Evolutionary conservation across 2,888 invertebrate species (phyloP).

Genomic region (Lasiommata megera): DNA sequence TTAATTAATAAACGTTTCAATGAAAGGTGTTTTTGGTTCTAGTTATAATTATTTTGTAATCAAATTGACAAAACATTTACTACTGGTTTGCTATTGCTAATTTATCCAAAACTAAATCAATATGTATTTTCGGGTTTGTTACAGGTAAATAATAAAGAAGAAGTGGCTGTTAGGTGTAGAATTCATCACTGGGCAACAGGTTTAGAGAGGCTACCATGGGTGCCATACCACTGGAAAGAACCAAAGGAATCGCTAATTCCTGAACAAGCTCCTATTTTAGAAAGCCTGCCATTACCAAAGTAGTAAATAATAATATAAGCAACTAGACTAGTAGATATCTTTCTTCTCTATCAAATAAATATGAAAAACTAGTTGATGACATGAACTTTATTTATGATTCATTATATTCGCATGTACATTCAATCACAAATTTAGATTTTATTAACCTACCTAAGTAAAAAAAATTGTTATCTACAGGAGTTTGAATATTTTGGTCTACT

Average conservation of each 20-base stretch:
- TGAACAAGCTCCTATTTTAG: conserved; percentile 65
- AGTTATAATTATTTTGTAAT: no score
- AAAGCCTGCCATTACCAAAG: conserved; percentile 53
- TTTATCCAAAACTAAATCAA: no score
- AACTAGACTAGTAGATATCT: background rate
- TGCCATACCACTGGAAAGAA: conserved; percentile 78
- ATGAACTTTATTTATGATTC: background rate
- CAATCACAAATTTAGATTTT: no score
- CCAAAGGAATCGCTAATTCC: conserved; percentile 81
- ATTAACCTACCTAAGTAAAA: no score
- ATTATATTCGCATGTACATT: background rate
- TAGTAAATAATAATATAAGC: conserved; percentile 21
- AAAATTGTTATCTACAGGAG: no score
- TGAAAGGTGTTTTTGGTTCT: no score
- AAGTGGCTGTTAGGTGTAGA: conserved; percentile 87
- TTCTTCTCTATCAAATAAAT: background rate
- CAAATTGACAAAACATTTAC: no score
- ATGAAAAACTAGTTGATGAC: background rate
- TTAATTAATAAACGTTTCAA: no score
- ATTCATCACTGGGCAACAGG: conserved; percentile 90
- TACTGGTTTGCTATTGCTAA: no score
- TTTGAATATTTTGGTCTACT: no score
- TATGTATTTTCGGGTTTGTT: conserved; percentile 35
- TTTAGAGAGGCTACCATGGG: conserved; percentile 79
- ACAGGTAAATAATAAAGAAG: conserved; percentile 87